Evolutionary conservation across 2,113 vertebrate genomes (phyloP).

Genomic region (Salvator merianae): DNA sequence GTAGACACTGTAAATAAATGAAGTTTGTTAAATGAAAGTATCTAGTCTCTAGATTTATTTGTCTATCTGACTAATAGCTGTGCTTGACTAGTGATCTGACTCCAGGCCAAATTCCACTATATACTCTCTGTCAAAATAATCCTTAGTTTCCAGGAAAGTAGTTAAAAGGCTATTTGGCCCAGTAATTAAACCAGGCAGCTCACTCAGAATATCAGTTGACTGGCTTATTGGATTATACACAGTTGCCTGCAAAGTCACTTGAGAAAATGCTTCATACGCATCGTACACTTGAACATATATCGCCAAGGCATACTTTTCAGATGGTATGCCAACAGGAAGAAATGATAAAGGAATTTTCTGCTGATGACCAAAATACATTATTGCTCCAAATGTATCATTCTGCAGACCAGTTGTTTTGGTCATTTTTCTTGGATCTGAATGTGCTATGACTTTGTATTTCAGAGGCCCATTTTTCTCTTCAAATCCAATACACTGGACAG

Average conservation of each 20-base stretch:
- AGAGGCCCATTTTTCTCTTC: constrained; percentile 65
- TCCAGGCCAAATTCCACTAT: too few species aligned
- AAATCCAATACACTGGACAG: constrained; percentile 64
- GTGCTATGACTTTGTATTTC: constrained; percentile 69
- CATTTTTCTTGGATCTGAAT: constrained; percentile 38
- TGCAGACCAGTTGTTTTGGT: constrained; percentile 56
- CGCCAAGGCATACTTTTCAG: constrained; percentile 35
- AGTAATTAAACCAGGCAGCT: constrained; percentile 22
- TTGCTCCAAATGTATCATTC: constrained; percentile 66
- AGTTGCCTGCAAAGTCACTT: constrained; percentile 25
- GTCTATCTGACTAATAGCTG: too few species aligned
- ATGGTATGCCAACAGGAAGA: too few species aligned
- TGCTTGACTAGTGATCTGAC: too few species aligned
- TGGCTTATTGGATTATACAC: constrained; percentile 34
- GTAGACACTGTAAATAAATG: too few species aligned
- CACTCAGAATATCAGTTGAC: neutral
- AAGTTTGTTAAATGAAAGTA: too few species aligned
- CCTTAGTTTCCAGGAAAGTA: constrained; percentile 15
- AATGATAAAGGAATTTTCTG: too few species aligned
- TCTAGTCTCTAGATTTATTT: too few species aligned
- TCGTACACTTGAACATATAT: constrained; percentile 67
- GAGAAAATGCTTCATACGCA: constrained; percentile 57
- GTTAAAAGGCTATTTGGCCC: rapidly evolving
- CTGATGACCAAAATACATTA: constrained; percentile 67
- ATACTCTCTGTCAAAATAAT: constrained; percentile 61